Evolutionary conservation across 2,113 vertebrate species (phyloP), one percentile per base, ranked within the genome.

Genomic region (Delphinus delphis): DNA sequence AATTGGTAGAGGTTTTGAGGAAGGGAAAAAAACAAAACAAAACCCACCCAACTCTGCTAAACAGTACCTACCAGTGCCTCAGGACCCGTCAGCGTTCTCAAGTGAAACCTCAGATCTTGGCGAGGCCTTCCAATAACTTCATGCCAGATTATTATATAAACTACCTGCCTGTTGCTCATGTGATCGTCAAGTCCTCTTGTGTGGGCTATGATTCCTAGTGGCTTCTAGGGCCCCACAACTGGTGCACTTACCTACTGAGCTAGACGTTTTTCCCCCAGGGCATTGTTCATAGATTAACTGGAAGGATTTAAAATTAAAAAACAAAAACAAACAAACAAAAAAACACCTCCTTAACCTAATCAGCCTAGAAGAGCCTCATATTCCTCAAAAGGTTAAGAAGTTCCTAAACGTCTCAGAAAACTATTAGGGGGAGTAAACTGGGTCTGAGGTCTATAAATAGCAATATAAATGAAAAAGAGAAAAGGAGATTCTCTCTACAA

Each of bases 341-440:
- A 53, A 18, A 18, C 15, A 53, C 53, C 33, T 18, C 38, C 44
- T 36, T 68, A 36, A 63, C 13, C 33, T 47, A 90, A 23, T 73
- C 55, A 41, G 36, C 76, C 79, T 60, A 70, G 21, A 96, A 94
- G 67, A 76, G 25, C 8, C 67, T 82, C 23, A 2, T 33, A 23
- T 23, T 38, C 33, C 38, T 70, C 60, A 76, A 65, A 81, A 91
- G 67, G 73, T 44, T 15, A 67, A 55, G 31, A 14, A 21, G 15
- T 58, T 70, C 84, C 36, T 44, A 44, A 81, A 81, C 71, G 62
- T 82, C 65, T 84, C 41, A 83, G 38, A 28, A 67, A 91, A 93
- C 28, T 26, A 50, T 3, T 26, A 18, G 2, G 8, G 1, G 63
- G 10, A 79, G 26, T 50, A 60, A 95, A 91, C 53, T 58, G n/a